A percentile compares a stretch with the other conserved stretches of the same genome.
phyloP scores from a whole-genome alignment of 2,797 vertebrate genomes.

The Notamacropus eugenii region DNA sequence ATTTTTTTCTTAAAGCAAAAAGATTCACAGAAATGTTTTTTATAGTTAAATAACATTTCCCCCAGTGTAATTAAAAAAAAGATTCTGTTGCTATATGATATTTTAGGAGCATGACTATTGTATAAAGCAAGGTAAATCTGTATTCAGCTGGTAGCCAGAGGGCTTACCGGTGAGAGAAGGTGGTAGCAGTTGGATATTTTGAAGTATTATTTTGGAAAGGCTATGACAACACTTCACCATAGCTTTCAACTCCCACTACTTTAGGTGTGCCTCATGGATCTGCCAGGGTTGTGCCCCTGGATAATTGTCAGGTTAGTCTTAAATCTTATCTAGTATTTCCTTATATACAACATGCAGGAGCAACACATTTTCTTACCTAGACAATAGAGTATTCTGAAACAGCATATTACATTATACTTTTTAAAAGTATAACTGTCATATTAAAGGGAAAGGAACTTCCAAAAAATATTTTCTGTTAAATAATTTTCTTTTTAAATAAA shows the following conservation, averaged over 20 bases:
- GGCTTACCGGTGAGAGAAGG: slow-evolving; percentile 27
- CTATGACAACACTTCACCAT: background rate
- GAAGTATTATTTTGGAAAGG: slow-evolving; percentile 25
- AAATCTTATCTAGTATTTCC: slow-evolving; percentile 47
- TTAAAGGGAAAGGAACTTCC: background rate
- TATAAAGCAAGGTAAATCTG: slow-evolving; percentile 35
- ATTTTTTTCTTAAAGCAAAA: background rate
- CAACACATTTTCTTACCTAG: background rate
- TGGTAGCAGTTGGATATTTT: background rate
- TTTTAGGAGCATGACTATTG: slow-evolving; percentile 38
- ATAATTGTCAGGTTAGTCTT: slow-evolving; percentile 40
- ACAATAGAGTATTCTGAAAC: background rate
- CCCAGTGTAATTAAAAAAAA: accelerated
- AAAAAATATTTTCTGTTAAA: background rate
- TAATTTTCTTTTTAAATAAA: background rate
- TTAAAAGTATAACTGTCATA: background rate
- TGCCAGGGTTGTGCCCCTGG: slow-evolving; percentile 8
- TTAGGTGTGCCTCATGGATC: background rate
- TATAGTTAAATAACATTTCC: background rate
- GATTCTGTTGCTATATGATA: slow-evolving; percentile 34
- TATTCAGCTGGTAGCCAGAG: slow-evolving; percentile 40
- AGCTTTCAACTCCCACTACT: slow-evolving; percentile 25
- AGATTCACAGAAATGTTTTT: background rate
- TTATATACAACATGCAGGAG: background rate
- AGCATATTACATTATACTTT: background rate